phyloP scores from a whole-genome alignment of 1,140 invertebrate species.

The Meloidogyne floridensis region DNA sequence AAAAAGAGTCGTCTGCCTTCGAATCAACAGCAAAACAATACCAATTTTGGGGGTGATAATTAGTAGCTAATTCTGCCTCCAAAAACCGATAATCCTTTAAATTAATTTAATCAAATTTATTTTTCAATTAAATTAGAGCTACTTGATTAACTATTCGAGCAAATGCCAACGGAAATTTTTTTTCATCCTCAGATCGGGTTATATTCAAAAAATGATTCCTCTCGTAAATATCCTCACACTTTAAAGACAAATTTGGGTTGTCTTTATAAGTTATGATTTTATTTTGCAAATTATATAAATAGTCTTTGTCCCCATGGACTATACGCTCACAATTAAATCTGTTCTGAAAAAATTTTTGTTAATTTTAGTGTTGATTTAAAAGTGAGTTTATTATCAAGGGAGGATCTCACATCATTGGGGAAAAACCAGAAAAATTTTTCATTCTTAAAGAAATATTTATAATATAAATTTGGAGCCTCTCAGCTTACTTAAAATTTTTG shows the following conservation, averaged over 20 bases:
- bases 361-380: background rate
- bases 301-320: background rate
- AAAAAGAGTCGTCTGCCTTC: conserved; percentile 33
- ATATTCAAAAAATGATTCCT: background rate
- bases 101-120: background rate
- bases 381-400: too few species aligned
- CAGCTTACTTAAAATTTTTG: too few species aligned
- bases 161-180: conserved; percentile 44
- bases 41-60: conserved; percentile 42
- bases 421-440: too few species aligned
- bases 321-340: background rate
- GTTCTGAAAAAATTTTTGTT: background rate
- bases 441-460: too few species aligned
- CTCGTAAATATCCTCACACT: background rate
- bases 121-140: background rate
- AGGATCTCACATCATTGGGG: too few species aligned
- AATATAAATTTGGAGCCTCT: too few species aligned
- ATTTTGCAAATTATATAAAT: background rate
- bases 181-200: conserved; percentile 33
- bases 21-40: conserved; percentile 45
- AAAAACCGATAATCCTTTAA: conserved; percentile 45
- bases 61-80: conserved; percentile 42
- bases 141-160: conserved; percentile 47
- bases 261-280: background rate
- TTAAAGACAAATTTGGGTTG: background rate